Evolutionary conservation across 2,888 invertebrate genomes (phyloP).

Genomic region (Sinohyriopsis cumingii): DNA sequence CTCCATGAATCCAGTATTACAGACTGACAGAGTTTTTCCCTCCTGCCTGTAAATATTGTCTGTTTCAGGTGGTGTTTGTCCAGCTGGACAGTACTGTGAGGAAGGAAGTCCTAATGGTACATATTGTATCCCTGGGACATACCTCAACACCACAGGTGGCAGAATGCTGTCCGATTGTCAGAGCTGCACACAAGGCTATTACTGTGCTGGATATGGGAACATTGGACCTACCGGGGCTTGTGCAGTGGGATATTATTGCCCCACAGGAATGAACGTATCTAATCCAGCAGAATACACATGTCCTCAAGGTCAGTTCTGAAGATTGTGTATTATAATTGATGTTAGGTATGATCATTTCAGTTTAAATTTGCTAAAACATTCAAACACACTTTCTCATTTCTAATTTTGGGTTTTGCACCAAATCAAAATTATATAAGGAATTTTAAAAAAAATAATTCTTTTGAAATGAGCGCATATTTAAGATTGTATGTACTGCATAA

Average conservation of each 20-base stretch:
- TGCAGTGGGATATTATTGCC: constrained; percentile 65
- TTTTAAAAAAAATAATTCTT: too few relatives aligned
- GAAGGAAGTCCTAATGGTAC: constrained; percentile 55
- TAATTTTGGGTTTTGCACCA: too few relatives aligned
- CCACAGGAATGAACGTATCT: constrained; percentile 56
- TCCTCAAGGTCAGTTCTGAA: constrained; percentile 54
- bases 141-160: constrained; percentile 60
- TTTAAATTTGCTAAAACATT: too few relatives aligned
- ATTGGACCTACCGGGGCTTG: constrained; percentile 52
- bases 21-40: not conserved
- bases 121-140: constrained; percentile 66
- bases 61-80: constrained; percentile 54
- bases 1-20: not conserved
- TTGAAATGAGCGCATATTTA: too few relatives aligned
- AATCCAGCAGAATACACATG: constrained; percentile 60
- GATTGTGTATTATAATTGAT: not conserved
- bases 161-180: constrained; percentile 54
- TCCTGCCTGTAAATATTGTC: not conserved
- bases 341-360: too few relatives aligned
- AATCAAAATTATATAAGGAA: too few relatives aligned
- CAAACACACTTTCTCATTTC: too few relatives aligned
- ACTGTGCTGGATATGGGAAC: constrained; percentile 67
- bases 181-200: constrained; percentile 59
- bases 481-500: too few relatives aligned
- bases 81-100: constrained; percentile 59